These are phyloP conservation scores for Raja brachyura DNA, from an alignment of 2,113 vertebrate species.

Conservation along the genomic window DNA sequence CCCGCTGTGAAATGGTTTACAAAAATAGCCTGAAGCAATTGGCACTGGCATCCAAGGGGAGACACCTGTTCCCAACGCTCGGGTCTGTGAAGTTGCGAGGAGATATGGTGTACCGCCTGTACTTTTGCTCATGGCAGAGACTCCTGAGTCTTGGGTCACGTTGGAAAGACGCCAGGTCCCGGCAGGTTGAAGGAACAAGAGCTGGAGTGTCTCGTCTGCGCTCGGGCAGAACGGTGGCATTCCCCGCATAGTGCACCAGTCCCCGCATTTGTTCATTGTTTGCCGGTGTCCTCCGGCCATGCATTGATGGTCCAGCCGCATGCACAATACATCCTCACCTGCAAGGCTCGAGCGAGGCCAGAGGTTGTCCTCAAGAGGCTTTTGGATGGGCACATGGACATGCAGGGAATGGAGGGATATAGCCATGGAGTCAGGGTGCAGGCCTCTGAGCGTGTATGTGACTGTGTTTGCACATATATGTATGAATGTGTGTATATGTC, in stretches of 20 bases:
- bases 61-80: background rate
- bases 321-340: background rate
- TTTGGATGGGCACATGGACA: too few species aligned
- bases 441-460: too few species aligned
- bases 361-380: too few species aligned
- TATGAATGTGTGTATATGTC: too few species aligned
- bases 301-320: background rate
- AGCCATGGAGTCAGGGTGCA: too few species aligned
- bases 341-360: background rate
- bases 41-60: background rate
- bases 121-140: background rate
- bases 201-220: background rate
- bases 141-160: background rate
- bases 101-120: constrained; percentile 9
- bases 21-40: background rate
- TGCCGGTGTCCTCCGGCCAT: background rate
- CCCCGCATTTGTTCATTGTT: constrained; percentile 9
- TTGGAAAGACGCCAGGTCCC: background rate
- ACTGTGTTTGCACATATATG: too few species aligned
- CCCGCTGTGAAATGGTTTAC: constrained; percentile 2
- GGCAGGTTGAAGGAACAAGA: background rate
- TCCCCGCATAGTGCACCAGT: background rate
- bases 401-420: too few species aligned
- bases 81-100: background rate
- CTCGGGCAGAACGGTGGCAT: constrained; percentile 1